phyloP scores from a whole-genome alignment of 1,140 invertebrate genomes.

The Dolichoris vasculosae region DNA sequence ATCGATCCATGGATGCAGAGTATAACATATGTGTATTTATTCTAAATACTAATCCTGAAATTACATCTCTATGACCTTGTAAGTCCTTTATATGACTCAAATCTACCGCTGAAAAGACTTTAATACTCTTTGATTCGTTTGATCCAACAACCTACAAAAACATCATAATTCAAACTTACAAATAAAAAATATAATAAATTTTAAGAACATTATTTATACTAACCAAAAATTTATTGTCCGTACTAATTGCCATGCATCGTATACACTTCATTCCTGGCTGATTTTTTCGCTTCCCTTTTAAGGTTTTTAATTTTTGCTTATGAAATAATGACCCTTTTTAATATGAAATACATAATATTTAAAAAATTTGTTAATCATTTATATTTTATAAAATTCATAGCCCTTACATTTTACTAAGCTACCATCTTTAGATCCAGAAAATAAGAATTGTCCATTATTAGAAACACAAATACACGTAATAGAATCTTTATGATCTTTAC shows the following conservation, averaged over 20 bases:
- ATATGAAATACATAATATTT: conserved; percentile 32
- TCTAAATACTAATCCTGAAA: conserved; percentile 90
- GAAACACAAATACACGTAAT: conserved; percentile 90
- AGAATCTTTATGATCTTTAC: conserved; percentile 84
- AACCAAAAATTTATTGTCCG: conserved; percentile 89
- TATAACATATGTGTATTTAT: conserved; percentile 92
- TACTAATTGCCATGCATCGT: conserved; percentile 86
- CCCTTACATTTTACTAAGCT: conserved; percentile 88
- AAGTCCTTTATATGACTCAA: conserved; percentile 88
- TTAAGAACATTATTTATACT: conserved; percentile 54
- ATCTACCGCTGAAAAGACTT: conserved; percentile 88
- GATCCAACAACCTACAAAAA: conserved; percentile 79
- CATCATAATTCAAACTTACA: conserved; percentile 10
- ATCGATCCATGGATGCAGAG: conserved; percentile 87
- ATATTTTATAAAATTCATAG: conserved; percentile 34
- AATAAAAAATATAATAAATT: background rate
- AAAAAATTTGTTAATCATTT: conserved; percentile 38
- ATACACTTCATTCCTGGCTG: conserved; percentile 74
- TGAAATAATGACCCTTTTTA: conserved; percentile 75
- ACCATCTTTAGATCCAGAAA: conserved; percentile 91
- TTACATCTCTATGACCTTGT: conserved; percentile 83
- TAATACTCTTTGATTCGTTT: conserved; percentile 81
- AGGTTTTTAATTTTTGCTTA: conserved; percentile 77
- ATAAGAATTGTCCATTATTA: conserved; percentile 83
- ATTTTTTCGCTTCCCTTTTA: conserved; percentile 73